Percentiles rank a stretch among this genome's conserved stretches.
These are phyloP conservation scores for Cyphomyrus discorhynchus DNA, from an alignment of 2,113 vertebrate species.

Conservation along the genomic window DNA sequence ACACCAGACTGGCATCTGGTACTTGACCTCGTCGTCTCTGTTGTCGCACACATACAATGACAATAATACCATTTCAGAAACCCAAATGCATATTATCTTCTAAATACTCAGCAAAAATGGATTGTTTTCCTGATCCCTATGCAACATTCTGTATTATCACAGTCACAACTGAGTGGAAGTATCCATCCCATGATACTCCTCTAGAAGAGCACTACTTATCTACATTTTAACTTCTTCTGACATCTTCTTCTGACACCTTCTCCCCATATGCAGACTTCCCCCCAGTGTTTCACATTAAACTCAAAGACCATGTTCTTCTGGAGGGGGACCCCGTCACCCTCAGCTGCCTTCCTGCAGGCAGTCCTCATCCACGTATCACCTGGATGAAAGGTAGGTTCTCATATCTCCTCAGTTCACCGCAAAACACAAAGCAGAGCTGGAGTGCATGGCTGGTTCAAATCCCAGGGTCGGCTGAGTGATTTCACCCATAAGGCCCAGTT, in stretches of 20 bases:
- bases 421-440: neutral
- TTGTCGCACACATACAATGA: neutral
- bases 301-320: constrained; percentile 90
- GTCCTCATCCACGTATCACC: constrained; percentile 78
- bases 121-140: neutral
- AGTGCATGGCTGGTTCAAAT: neutral
- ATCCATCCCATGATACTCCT: neutral
- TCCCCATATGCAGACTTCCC: constrained; percentile 73
- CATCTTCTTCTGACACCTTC: neutral
- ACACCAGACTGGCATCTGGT: constrained; percentile 80
- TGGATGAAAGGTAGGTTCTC: constrained; percentile 83
- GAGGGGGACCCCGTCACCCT: constrained; percentile 91
- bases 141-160: neutral
- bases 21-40: neutral
- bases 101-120: neutral
- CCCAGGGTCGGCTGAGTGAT: neutral
- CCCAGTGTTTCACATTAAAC: constrained; percentile 92
- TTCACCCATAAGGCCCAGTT: neutral
- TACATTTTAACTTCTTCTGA: neutral
- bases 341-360: constrained; percentile 87
- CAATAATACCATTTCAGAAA: neutral
- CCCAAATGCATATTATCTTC: neutral
- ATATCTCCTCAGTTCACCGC: neutral
- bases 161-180: neutral
- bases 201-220: neutral